Evolutionary conservation across 2,888 invertebrate genomes (phyloP).

Genomic region (Blastobasis lacticolella): DNA sequence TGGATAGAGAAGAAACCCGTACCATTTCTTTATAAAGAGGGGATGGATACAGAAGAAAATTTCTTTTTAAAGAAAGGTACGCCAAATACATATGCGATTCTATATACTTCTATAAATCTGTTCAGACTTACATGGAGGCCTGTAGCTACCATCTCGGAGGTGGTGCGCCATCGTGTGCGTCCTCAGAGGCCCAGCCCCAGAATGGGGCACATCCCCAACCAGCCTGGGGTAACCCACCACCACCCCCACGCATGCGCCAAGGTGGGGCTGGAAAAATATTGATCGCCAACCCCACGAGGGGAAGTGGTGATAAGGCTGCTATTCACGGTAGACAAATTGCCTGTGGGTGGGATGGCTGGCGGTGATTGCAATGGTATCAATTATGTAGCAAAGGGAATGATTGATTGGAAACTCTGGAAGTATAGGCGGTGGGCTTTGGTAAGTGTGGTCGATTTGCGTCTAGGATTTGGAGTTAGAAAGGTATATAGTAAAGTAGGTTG

Average conservation of each 20-base stretch:
- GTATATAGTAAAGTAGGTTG: too few species aligned
- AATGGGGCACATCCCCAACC: slow-evolving; percentile 28
- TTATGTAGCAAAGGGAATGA: slow-evolving; percentile 62
- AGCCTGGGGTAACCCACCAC: slow-evolving; percentile 45
- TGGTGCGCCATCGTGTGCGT: too few species aligned
- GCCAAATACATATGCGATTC: too few species aligned
- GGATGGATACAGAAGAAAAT: too few species aligned
- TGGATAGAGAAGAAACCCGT: too few species aligned
- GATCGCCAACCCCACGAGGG: slow-evolving; percentile 63
- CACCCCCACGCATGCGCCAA: slow-evolving; percentile 63
- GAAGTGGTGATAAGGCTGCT: slow-evolving; percentile 47
- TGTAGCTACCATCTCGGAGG: slow-evolving; percentile 2
- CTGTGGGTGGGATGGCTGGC: slow-evolving; percentile 26
- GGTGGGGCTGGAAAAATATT: slow-evolving; percentile 61
- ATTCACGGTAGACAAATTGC: slow-evolving; percentile 61
- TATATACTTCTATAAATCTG: too few species aligned
- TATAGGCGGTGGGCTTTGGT: too few species aligned
- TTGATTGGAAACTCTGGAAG: slow-evolving; percentile 43
- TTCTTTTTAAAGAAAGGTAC: too few species aligned
- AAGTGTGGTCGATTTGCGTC: too few species aligned
- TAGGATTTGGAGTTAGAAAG: too few species aligned
- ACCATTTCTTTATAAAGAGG: too few species aligned
- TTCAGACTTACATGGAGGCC: slow-evolving; percentile 30
- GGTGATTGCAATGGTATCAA: slow-evolving; percentile 59
- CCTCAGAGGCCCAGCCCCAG: too few species aligned